Evolutionary conservation across 2,113 vertebrate genomes (phyloP), one percentile per base, ranked within the genome.

Genomic region (Urocitellus parryii): DNA sequence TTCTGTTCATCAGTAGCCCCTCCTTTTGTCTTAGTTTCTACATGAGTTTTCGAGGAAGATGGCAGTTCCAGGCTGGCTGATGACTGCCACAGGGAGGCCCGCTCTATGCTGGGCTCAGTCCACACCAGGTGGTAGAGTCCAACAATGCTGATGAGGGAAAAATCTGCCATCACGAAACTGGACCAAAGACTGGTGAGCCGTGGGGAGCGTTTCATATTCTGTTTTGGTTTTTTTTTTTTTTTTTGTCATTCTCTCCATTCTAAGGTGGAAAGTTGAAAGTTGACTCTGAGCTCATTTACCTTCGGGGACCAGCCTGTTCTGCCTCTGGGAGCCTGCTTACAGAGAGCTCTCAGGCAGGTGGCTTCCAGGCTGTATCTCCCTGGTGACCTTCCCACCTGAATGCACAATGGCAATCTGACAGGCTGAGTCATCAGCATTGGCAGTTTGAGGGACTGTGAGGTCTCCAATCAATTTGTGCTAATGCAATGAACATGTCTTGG

Each of bases 51-150:
- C 98, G 68, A 98, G 97, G 65, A 98, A 98, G 88, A 98, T 98
- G 82, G 98, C 98, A 0, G 96, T 87, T 39, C 92, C 76, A 5
- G 90, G 98, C 16, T 98, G 97, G 98, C 98, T 5, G 98, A 99
- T 17, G 98, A 98, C 73, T 99, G 98, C 0, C 98, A 97, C 68
- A 98, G 98, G 22, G 98, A 99, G 94, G 98, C 98, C n/a, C 98
- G 98, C 95, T 98, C 98, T 1, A 98, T 98, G 88, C 96, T 98
- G 96, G 98, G 45, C 98, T 99, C 97, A 99, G 98, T 97, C 97
- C 98, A 5, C 98, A 99, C 82, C 98, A n/a, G n/a, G n/a, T n/a
- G n/a, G n/a, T n/a, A n/a, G n/a, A n/a, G n/a, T n/a, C n/a, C n/a
- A n/a, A n/a, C n/a, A 98, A 98, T 65, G 98, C 97, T 68, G 98